Evolutionary conservation across 2,113 vertebrate genomes (phyloP).

Genomic region (Micronisus gabar): DNA sequence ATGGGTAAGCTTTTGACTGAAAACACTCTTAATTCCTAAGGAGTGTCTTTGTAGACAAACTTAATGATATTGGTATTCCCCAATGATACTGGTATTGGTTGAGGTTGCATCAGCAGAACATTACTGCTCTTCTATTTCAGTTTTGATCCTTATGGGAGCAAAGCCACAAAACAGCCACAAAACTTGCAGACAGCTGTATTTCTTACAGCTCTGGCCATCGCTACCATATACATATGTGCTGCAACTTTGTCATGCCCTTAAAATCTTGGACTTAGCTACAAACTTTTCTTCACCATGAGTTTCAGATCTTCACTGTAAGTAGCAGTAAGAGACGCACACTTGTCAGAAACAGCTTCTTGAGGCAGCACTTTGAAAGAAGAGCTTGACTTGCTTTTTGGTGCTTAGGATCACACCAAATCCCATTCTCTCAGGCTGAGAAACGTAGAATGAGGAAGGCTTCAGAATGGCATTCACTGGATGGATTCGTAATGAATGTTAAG

Average conservation of each 20-base stretch:
- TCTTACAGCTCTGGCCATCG: rapidly evolving
- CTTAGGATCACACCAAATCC: neutral
- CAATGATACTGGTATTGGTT: rapidly evolving
- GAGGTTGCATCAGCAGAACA: neutral
- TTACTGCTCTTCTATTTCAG: neutral
- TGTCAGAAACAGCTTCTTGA: neutral
- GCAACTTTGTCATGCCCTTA: neutral
- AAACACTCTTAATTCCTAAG: neutral
- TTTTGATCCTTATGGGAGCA: neutral
- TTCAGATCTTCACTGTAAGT: neutral
- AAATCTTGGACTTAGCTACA: neutral
- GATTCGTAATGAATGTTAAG: neutral
- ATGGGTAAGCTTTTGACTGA: neutral
- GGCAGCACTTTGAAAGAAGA: neutral
- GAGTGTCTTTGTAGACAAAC: neutral
- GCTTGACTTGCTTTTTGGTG: neutral
- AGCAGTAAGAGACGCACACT: rapidly evolving
- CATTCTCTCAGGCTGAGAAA: neutral
- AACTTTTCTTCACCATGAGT: neutral
- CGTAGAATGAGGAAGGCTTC: neutral
- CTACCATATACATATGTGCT: rapidly evolving
- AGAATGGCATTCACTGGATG: neutral
- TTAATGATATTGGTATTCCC: rapidly evolving
- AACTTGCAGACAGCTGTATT: neutral
- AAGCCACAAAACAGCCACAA: neutral